phyloP scores from a whole-genome alignment of 2,113 vertebrate genomes.

The Oryzias javanicus region DNA sequence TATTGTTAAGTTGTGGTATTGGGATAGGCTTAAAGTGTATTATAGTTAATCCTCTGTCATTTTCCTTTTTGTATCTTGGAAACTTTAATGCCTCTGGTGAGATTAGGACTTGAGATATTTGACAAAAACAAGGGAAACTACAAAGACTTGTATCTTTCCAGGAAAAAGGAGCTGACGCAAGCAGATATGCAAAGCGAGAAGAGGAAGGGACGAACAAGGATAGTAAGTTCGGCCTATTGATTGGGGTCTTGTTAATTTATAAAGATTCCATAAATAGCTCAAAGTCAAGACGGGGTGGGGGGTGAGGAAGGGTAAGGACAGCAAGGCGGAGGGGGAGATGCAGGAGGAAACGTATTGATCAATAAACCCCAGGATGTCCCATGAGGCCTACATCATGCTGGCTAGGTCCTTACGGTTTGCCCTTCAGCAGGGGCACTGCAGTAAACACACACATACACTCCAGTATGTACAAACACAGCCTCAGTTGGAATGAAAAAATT shows the following conservation, averaged over 20 bases:
- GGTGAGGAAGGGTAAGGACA: conserved; percentile 40
- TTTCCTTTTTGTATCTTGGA: conserved; percentile 17
- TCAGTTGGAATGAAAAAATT: conserved; percentile 24
- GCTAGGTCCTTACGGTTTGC: conserved; percentile 61
- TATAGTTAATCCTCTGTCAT: not conserved
- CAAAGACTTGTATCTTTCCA: conserved; percentile 42
- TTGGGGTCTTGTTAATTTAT: conserved; percentile 62
- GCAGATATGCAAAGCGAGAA: conserved; percentile 36
- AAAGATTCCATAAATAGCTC: conserved; percentile 68
- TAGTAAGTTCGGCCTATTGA: conserved; percentile 63
- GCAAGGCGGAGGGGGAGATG: conserved; percentile 47
- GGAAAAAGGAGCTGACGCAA: conserved; percentile 55
- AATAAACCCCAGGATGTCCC: conserved; percentile 49
- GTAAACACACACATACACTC: conserved; percentile 47
- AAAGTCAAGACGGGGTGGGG: conserved; percentile 56
- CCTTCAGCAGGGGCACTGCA: conserved; percentile 72
- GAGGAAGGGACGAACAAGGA: conserved; percentile 28
- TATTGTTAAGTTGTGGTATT: not conserved
- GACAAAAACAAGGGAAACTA: conserved; percentile 32
- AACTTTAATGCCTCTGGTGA: conserved; percentile 9
- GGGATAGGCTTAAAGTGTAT: too few relatives aligned
- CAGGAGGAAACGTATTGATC: conserved; percentile 61
- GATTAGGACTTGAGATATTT: conserved; percentile 8
- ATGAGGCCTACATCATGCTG: conserved; percentile 64
- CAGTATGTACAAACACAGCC: not conserved